Base-by-base conservation (phyloP, 1,140 invertebrate species). In the Drosophila pruinosa region DNA sequence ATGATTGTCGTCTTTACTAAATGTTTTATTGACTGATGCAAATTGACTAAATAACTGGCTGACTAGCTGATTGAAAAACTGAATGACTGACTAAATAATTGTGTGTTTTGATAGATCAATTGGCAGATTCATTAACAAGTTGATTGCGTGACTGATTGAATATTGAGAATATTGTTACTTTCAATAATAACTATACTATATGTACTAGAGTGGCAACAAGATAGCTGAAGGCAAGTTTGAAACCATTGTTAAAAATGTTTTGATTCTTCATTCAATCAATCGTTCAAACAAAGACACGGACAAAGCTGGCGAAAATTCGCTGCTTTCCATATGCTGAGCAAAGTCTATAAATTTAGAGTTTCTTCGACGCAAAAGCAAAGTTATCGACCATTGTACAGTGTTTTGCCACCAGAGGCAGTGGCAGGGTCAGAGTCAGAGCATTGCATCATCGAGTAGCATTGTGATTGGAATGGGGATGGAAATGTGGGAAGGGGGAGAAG, bases 401-500 rank as follows among this genome's bases (percentile, higher is more conserved):
- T 24, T 56, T 62, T 56, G 17, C 31, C 24, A 41, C n/a, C 57
- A 63, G 65, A 86, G 53, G 68, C 64, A 38, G 57, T 45, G 70
- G 69, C 75, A 68, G 57, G 61, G 78, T 39, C 65, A 63, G 26
- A 68, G 69, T 31, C 39, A 43, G 57, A 63, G 45, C 64, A 67
- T 82, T 85, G 80, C 81, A 77, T 81, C 81, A 86, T 69, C 64
- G 77, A 74, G 69, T 77, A 69, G 81, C 73, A 81, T 77, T 81
- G 73, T 71, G 77, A 77, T 81, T 67, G 58, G 53, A 53, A 21
- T 31, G 56, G 71, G 45, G 65, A 31, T 38, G 59, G 45, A 4
- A n/a, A 50, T 24, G 14, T 8, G 12, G 47, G 38, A 41, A 38
- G 26, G 22, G 41, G 24, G 12, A 38, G 38, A 36, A 17, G 47